These are phyloP conservation scores for Leptopterna dolabrata DNA, from an alignment of 2,888 invertebrate genomes.

Conservation along the genomic window DNA sequence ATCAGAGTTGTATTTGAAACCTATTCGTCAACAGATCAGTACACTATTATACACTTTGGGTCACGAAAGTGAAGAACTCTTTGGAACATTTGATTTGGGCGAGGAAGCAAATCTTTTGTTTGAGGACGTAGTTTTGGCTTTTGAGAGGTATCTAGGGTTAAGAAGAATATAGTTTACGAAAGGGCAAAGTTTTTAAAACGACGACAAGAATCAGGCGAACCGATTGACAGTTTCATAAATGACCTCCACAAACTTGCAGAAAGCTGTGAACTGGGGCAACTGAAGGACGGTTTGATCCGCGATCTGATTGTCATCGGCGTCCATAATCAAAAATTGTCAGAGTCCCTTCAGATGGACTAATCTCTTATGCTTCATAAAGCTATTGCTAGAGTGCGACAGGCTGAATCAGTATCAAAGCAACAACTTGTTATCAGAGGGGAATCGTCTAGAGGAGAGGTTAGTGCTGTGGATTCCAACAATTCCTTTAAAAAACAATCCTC, in stretches of 20 bases:
- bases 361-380: background rate
- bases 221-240: conserved; percentile 3
- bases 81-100: background rate
- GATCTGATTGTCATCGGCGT: conserved; percentile 22
- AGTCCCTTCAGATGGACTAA: conserved; percentile 5
- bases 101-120: background rate
- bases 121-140: background rate
- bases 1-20: background rate
- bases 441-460: too few species aligned
- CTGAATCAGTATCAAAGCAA: background rate
- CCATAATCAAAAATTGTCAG: background rate
- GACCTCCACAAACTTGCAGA: background rate
- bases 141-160: background rate
- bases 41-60: background rate
- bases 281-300: background rate
- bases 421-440: background rate
- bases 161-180: conserved; percentile 13
- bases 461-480: background rate
- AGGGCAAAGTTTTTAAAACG: conserved; percentile 17
- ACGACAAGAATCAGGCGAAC: background rate
- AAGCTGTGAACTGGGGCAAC: background rate
- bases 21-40: background rate
- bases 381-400: background rate
- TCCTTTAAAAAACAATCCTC: background rate
- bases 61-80: background rate